phyloP scores from a whole-genome alignment of 2,113 vertebrate genomes.

The Fulmarus glacialis region DNA sequence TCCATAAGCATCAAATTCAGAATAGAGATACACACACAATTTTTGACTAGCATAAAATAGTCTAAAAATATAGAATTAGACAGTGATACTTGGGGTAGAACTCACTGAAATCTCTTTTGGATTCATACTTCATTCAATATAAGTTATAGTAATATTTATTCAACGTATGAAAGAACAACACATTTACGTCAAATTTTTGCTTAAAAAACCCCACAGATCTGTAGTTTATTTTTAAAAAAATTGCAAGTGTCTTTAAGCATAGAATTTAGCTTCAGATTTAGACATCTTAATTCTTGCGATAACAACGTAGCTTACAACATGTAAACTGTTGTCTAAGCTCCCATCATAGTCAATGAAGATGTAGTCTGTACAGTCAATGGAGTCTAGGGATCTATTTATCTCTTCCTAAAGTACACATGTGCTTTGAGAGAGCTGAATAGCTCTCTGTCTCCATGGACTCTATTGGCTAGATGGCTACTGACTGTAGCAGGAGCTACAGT shows the following conservation, averaged over 20 bases:
- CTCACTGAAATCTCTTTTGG: not conserved
- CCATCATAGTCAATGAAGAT: not conserved
- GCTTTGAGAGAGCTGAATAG: not conserved
- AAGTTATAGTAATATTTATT: not conserved
- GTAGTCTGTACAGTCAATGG: not conserved
- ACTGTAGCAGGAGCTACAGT: not conserved
- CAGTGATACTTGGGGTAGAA: not conserved
- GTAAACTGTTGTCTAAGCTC: not conserved
- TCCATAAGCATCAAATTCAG: not conserved
- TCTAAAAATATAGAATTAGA: not conserved
- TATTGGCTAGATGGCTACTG: not conserved
- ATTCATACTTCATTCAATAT: not conserved
- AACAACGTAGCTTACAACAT: not conserved
- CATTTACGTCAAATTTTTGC: not conserved
- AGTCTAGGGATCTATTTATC: not conserved
- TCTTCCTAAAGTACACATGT: not conserved
- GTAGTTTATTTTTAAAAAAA: not conserved
- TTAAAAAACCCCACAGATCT: accelerated
- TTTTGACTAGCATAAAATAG: not conserved
- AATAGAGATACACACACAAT: not conserved
- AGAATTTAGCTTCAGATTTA: not conserved
- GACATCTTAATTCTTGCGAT: not conserved
- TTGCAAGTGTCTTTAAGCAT: not conserved
- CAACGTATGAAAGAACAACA: not conserved
- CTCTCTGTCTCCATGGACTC: not conserved